Evolutionary conservation across 1,140 invertebrate species (phyloP), one percentile per base, ranked within the genome.

Genomic region (Zaprionus tsacasi): DNA sequence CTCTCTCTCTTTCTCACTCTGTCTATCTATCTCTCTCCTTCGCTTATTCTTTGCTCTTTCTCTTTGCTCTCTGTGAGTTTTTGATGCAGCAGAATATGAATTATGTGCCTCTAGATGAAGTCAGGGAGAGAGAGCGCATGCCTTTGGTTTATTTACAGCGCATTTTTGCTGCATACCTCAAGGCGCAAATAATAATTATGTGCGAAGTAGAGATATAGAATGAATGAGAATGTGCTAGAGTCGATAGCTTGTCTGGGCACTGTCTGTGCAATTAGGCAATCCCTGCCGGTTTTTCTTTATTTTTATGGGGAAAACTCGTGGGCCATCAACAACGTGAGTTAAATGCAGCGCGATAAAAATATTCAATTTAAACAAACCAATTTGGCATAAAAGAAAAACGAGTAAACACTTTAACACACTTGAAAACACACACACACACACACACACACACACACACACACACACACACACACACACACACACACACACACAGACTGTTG

Each of bases 331-430:
- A 25, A 55, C 27, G 27, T 55, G 27, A 30, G 52, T 55, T 55
- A 55, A 55, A 55, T 55, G 48, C 27, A 27, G 55, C 67, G 21
- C n/a, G 50, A 68, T 63, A 45, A 66, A 72, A 67, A 76, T 87
- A 88, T 88, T 88, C 70, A 89, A 83, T 87, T 88, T 80, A 75
- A 87, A 76, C 83, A 89, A 88, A 87, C 77, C 83, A 88, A 87
- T 87, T 87, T 88, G 85, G 78, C 73, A 78, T 72, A 65, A 76
- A 36, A 75, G 66, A 80, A 55, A 63, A 17, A 40, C 17, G 33
- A 35, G 17, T 61, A 72, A 66, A 56, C 50, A 54, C 12, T 50
- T 40, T 61, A 40, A 61, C 54, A 65, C 21, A 50, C 36, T 35
- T 21, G 56, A 4, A 17, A 21, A 48, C 38, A 58, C 30, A 36